A percentile compares a stretch with the other conserved stretches of the same genome.
These are phyloP conservation scores for Cordilura impudica DNA, from an alignment of 2,888 invertebrate species.

Conservation along the genomic window DNA sequence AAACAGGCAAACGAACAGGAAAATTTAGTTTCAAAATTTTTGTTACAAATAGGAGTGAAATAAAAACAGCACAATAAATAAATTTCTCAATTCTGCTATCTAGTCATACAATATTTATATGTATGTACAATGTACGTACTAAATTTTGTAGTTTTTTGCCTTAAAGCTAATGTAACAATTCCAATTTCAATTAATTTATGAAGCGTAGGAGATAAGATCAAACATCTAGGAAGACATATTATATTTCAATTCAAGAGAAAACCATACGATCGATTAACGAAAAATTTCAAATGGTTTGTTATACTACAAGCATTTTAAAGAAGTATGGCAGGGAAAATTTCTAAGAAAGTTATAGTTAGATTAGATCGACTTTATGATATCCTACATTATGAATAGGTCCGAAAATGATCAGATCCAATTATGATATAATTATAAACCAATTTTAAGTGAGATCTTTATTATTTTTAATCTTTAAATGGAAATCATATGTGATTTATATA, in stretches of 20 bases:
- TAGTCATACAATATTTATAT: constrained; percentile 2
- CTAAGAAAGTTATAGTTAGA: no score
- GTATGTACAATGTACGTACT: neutral
- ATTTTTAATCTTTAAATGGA: no score
- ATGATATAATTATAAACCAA: no score
- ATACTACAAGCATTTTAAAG: neutral
- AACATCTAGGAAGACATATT: constrained; percentile 59
- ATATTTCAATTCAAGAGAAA: constrained; percentile 40
- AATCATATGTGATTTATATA: no score
- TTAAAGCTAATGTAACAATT: constrained; percentile 55
- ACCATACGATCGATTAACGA: neutral
- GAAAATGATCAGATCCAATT: no score
- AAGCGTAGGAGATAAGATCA: constrained; percentile 63
- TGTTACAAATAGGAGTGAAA: neutral
- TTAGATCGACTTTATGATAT: no score
- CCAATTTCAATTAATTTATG: constrained; percentile 66
- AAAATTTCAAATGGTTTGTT: constrained; percentile 27
- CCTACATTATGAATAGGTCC: no score
- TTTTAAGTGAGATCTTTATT: no score
- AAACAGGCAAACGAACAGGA: neutral
- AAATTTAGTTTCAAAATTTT: neutral
- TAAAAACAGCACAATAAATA: constrained; percentile 31
- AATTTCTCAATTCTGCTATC: constrained; percentile 36
- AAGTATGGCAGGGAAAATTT: neutral
- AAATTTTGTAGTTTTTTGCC: neutral